A percentile compares a stretch with the other conserved stretches of the same genome.
Conservation (phyloP, 2,797 vertebrate species). For the Leucoraja ocellata region DNA sequence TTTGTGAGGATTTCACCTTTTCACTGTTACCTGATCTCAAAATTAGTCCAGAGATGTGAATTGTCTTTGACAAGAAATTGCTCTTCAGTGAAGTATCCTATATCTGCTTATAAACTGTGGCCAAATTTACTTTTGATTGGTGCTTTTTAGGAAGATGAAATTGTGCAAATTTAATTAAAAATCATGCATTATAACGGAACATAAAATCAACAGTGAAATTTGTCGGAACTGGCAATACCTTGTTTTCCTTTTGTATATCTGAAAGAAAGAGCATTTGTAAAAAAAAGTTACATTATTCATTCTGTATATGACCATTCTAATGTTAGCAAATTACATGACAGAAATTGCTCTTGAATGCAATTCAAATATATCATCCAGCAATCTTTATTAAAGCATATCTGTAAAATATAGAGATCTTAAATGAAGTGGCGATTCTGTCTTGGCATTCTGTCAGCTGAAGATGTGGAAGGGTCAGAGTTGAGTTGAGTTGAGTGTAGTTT, state of each 20-base stretch:
- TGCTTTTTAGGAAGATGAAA: conserved; percentile 31
- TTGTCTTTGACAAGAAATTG: conserved; percentile 35
- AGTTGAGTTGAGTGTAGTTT: not conserved
- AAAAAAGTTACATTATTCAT: not conserved
- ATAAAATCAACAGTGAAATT: not conserved
- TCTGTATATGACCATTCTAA: not conserved
- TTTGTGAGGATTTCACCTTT: conserved; percentile 36
- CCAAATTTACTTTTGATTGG: not conserved
- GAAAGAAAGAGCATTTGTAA: not conserved
- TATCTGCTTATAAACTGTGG: not conserved
- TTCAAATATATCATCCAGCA: not conserved
- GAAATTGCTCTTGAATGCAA: conserved; percentile 16
- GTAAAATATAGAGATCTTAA: not conserved
- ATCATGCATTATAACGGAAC: not conserved
- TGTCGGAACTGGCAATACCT: not conserved
- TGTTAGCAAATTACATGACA: conserved; percentile 19
- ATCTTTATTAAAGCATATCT: conserved; percentile 14
- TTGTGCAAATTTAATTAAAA: not conserved
- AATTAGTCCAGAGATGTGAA: conserved; percentile 26
- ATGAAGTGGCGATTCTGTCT: not conserved
- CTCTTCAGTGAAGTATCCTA: not conserved
- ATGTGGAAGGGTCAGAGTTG: not conserved
- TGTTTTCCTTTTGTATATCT: not conserved
- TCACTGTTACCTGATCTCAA: conserved; percentile 34
- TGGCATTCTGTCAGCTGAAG: not conserved